Conservation (phyloP, 2,797 vertebrate species). For the Sebastes taczanowskii region DNA sequence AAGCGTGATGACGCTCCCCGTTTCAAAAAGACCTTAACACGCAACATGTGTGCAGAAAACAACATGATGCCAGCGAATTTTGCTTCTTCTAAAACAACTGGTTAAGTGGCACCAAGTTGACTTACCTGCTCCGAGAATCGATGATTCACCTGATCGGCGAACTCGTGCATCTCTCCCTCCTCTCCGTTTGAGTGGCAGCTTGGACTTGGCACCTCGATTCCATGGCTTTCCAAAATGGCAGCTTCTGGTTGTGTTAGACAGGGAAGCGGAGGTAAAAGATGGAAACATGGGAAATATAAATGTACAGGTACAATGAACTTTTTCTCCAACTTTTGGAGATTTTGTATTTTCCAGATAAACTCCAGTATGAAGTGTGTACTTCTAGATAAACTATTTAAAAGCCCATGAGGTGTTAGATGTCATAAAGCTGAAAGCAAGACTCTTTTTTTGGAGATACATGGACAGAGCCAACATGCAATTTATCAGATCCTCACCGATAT, state of each 20-base stretch:
- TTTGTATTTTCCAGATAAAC: not conserved
- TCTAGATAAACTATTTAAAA: not conserved
- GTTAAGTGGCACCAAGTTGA: not conserved
- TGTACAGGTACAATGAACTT: fast-evolving
- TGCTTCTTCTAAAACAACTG: not conserved
- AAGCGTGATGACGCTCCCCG: too few relatives aligned
- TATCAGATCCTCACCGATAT: conserved; percentile 79
- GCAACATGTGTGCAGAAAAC: too few relatives aligned
- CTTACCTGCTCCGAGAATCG: conserved; percentile 80
- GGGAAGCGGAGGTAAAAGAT: not conserved
- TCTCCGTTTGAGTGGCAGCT: conserved; percentile 87
- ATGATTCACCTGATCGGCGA: conserved; percentile 81
- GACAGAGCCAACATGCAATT: not conserved
- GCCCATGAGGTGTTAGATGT: fast-evolving
- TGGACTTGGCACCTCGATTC: conserved; percentile 87
- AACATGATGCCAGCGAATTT: too few relatives aligned
- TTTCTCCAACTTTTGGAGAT: too few relatives aligned
- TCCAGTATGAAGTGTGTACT: not conserved
- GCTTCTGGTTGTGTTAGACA: conserved; percentile 76
- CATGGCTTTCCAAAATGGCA: conserved; percentile 88
- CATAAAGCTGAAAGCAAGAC: not conserved
- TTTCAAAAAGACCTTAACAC: too few relatives aligned
- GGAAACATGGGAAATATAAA: not conserved
- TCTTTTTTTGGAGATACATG: not conserved
- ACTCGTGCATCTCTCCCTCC: conserved; percentile 85